Evolutionary conservation across 2,797 vertebrate species (phyloP).

Genomic region (Oophaga sylvatica): DNA sequence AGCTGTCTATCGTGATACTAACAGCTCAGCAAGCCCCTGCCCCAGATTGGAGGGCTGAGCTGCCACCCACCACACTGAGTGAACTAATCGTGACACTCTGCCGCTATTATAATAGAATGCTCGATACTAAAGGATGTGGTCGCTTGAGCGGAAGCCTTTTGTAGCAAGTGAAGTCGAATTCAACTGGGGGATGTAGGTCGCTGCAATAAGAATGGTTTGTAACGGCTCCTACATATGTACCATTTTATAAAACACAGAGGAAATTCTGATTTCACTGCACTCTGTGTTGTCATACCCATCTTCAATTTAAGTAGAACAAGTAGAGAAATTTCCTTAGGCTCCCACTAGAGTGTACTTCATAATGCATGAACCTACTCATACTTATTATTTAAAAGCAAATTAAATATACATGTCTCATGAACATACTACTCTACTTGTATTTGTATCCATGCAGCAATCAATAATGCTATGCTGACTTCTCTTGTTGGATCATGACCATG

Average conservation of each 20-base stretch:
- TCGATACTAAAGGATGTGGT: neutral
- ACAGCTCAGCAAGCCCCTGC: too few relatives aligned
- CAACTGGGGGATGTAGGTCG: neutral
- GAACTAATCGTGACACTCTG: too few relatives aligned
- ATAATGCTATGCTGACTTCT: neutral
- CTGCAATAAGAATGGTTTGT: neutral
- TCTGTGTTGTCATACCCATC: constrained; percentile 1
- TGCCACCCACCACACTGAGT: too few relatives aligned
- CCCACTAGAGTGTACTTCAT: neutral
- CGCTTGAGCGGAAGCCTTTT: neutral
- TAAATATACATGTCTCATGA: constrained; percentile 12
- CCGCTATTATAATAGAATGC: neutral
- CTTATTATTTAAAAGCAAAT: constrained; percentile 25
- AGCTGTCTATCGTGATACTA: too few relatives aligned
- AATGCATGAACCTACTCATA: constrained; percentile 11
- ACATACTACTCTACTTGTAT: neutral
- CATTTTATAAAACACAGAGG: constrained; percentile 15
- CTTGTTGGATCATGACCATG: too few relatives aligned
- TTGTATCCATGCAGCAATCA: constrained; percentile 1
- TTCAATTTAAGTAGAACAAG: neutral
- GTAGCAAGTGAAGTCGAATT: neutral
- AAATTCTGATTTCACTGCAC: neutral
- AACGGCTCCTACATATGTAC: constrained; percentile 6
- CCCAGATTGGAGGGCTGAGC: too few relatives aligned
- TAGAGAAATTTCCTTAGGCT: constrained; percentile 16